These are phyloP conservation scores for Drosophila navojoa DNA, from an alignment of 1,140 invertebrate species.

Conservation along the genomic window DNA sequence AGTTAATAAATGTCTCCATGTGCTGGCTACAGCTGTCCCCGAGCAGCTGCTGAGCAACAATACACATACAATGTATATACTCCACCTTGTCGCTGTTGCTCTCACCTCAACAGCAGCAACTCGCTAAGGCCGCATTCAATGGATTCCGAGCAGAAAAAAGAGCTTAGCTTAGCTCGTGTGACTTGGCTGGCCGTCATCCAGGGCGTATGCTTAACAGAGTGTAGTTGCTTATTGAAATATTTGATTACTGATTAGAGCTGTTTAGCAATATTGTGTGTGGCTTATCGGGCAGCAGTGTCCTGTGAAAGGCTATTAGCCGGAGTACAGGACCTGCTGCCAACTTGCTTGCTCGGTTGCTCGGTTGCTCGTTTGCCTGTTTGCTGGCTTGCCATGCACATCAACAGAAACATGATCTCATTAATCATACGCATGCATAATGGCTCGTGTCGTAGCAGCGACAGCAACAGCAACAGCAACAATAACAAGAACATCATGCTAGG, in stretches of 20 bases:
- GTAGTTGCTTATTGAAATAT: conserved; percentile 33
- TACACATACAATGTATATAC: no score
- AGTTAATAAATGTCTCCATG: no score
- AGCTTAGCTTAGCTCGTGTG: background rate
- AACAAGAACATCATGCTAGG: conserved; percentile 5
- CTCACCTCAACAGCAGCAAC: background rate
- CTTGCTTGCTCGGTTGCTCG: background rate
- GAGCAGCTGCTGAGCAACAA: no score
- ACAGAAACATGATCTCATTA: conserved; percentile 80
- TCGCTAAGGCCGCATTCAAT: background rate
- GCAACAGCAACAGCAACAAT: conserved; percentile 13
- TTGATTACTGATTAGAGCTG: conserved; percentile 46
- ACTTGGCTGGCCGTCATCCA: background rate
- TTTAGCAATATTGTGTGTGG: conserved; percentile 43
- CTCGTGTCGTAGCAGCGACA: conserved; percentile 60
- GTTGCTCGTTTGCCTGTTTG: background rate
- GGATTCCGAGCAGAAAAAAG: background rate
- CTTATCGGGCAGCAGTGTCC: conserved; percentile 29
- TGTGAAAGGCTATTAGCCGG: conserved; percentile 38
- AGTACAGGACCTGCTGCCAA: conserved; percentile 1
- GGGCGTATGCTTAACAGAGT: background rate
- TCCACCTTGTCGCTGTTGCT: no score
- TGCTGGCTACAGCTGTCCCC: no score
- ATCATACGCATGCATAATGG: conserved; percentile 80
- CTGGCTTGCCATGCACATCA: conserved; percentile 47